A percentile compares a stretch with the other conserved stretches of the same genome.
phyloP scores from a whole-genome alignment of 1,140 invertebrate species.

The Whitmania pigra region DNA sequence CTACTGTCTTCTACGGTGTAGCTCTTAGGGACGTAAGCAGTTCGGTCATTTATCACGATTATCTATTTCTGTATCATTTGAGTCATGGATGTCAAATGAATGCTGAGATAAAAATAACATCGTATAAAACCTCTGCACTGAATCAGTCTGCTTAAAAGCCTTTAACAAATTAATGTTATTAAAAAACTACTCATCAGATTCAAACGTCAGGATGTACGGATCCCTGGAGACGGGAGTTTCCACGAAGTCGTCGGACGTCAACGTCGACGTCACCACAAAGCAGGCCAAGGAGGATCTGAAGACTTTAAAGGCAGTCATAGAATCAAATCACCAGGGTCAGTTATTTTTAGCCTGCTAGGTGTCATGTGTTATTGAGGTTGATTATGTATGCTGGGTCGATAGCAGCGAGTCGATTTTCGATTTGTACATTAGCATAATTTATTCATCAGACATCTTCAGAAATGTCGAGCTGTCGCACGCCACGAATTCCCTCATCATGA shows the following conservation, averaged over 20 bases:
- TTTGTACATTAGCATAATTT: constrained; percentile 27
- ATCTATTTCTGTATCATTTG: too few species aligned
- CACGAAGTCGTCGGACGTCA: constrained; percentile 34
- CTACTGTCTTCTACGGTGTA: too few species aligned
- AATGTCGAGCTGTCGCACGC: constrained; percentile 28
- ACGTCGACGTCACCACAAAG: constrained; percentile 32
- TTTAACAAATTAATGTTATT: not conserved
- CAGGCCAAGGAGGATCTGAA: not conserved
- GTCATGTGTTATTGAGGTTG: not conserved
- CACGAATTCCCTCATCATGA: constrained; percentile 31
- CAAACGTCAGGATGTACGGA: constrained; percentile 35
- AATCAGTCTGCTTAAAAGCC: too few species aligned
- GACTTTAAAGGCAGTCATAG: not conserved
- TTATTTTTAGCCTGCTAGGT: not conserved
- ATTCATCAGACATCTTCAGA: constrained; percentile 33
- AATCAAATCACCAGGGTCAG: not conserved
- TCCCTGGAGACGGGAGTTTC: constrained; percentile 35
- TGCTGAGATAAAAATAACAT: too few species aligned
- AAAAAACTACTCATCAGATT: constrained; percentile 24
- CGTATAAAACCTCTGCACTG: too few species aligned
- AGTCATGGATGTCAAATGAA: too few species aligned
- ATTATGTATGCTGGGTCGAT: not conserved
- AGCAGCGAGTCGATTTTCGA: constrained; percentile 10
- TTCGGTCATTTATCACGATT: too few species aligned
- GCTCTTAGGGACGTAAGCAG: too few species aligned